Evolutionary conservation across 2,888 invertebrate genomes (phyloP), one percentile per base, ranked within the genome.

Genomic region (Julus scanicus): DNA sequence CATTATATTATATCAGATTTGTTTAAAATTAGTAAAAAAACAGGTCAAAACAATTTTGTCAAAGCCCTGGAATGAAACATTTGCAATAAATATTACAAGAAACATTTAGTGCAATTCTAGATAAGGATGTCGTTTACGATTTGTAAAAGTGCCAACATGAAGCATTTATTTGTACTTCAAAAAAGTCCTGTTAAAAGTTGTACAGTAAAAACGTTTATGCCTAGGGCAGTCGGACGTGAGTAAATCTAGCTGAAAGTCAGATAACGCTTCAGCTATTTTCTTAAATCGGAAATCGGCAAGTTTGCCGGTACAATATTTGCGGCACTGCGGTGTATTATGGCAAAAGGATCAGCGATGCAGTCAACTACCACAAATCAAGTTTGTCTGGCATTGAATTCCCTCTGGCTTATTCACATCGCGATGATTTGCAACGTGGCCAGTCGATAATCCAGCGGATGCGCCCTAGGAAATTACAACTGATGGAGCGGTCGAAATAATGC

Each of bases 311-410:
- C 37, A 80, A 37, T 80, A 80, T 80, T 80, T 80, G 80, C 29
- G 71, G 37, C 80, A 80, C 80, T 37, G 37, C 37, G 80, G 13
- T 63, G 9, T 80, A 80, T 80, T 80, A 80, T 37, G 80, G 37
- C 80, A 80, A 80, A 80, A 80, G 15, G 80, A 80, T 80, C 80
- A 80, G 13, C 80, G 80, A 80, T 37, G 80, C 80, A 80, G 80
- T 80, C 80, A 37, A 80, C 80, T 80, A 80, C 80, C 80, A 80
- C 80, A 80, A 80, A 80, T 80, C 80, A 80, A 80, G 80, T 80
- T 80, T 80, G 80, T 29, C 37, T 37, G 80, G 37, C 80, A 37
- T 80, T 80, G 80, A 80, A 80, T 80, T 80, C 80, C 80, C 80
- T 37, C 80, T 39, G 80, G 80, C 80, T 80, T 80, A 80, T 80